Percentiles rank a stretch among this genome's conserved stretches.
These are phyloP conservation scores for Leptinotarsa undecemlineata DNA, from an alignment of 1,140 invertebrate species.

Conservation along the genomic window DNA sequence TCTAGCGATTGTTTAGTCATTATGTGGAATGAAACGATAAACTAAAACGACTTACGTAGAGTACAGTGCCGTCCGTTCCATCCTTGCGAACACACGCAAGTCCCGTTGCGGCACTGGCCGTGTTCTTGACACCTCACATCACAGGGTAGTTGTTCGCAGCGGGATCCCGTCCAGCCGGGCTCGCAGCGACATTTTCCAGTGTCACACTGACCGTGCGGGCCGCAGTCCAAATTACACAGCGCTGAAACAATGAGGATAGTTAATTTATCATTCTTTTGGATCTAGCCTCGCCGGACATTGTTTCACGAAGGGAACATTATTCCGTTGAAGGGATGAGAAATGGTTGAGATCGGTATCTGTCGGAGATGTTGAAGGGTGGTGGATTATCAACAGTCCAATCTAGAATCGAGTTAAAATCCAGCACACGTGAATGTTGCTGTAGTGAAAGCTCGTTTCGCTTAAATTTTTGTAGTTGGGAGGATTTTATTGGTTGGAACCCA, in stretches of 20 bases:
- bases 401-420: too few relatives aligned
- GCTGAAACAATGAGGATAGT: slow-evolving; percentile 61
- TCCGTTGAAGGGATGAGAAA: not conserved
- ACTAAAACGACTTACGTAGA: slow-evolving; percentile 71
- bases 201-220: slow-evolving; percentile 86
- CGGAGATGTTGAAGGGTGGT: not conserved
- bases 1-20: too few relatives aligned
- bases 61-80: slow-evolving; percentile 98
- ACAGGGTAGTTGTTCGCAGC: slow-evolving; percentile 88
- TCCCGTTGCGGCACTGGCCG: slow-evolving; percentile 96
- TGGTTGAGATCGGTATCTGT: not conserved
- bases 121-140: slow-evolving; percentile 91
- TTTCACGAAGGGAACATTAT: not conserved
- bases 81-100: slow-evolving; percentile 93
- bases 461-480: too few relatives aligned
- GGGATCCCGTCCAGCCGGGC: slow-evolving; percentile 86
- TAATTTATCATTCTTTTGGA: slow-evolving; percentile 4
- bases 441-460: too few relatives aligned
- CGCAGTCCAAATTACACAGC: slow-evolving; percentile 88
- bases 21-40: too few relatives aligned
- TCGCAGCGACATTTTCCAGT: slow-evolving; percentile 88
- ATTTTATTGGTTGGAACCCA: too few relatives aligned
- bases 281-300: not conserved
- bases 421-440: too few relatives aligned
- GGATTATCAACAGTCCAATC: too few relatives aligned